Percentiles rank a stretch among this genome's conserved stretches.
phyloP scores from a whole-genome alignment of 2,113 vertebrate species.

The Tyrannus savana region DNA sequence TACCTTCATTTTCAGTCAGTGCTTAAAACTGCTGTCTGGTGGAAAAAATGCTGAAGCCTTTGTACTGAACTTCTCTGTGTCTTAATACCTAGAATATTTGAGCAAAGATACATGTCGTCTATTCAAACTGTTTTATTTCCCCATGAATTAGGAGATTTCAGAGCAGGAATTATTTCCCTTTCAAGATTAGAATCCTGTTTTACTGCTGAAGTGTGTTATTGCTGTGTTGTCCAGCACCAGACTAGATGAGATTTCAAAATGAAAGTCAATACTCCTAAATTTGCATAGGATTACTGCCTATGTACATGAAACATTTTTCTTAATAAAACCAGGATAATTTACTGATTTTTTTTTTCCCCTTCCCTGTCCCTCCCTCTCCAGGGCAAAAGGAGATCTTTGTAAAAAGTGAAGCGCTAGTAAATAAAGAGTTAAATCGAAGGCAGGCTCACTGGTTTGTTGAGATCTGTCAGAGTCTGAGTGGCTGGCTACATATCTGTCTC shows the following conservation, averaged over 20 bases:
- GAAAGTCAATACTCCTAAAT: neutral
- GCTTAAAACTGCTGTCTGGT: neutral
- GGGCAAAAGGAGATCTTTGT: conserved; percentile 46
- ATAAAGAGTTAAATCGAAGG: conserved; percentile 82
- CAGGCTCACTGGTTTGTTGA: conserved; percentile 82
- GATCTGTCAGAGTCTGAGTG: conserved; percentile 83
- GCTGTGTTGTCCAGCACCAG: neutral
- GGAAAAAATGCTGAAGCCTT: neutral
- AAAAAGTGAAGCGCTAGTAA: conserved; percentile 72
- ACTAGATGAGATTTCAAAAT: conserved; percentile 2
- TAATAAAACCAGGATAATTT: neutral
- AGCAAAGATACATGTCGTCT: neutral
- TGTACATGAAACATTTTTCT: neutral
- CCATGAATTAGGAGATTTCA: neutral
- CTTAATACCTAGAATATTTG: neutral
- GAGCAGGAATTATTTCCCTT: neutral
- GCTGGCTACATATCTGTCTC: conserved; percentile 84
- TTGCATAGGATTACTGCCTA: neutral
- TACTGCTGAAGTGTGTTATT: neutral
- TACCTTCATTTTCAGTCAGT: neutral
- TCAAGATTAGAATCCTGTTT: neutral
- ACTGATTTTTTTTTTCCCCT: neutral
- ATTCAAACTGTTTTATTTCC: neutral
- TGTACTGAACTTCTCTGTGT: neutral
- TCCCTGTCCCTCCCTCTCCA: neutral